phyloP scores from a whole-genome alignment of 2,888 invertebrate species.

The Perizoma affinitatum region DNA sequence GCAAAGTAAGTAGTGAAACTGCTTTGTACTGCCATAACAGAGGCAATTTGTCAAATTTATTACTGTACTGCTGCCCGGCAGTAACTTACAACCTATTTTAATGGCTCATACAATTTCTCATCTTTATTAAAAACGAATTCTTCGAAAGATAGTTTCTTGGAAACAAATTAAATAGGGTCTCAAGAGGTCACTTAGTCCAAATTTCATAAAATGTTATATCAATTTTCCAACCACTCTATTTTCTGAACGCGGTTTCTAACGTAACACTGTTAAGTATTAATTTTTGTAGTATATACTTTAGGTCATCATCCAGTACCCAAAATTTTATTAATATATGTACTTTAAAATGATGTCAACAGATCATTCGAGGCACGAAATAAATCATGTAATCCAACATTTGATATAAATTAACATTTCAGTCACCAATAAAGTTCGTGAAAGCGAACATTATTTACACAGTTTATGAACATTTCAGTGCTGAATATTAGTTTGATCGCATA shows the following conservation, averaged over 20 bases:
- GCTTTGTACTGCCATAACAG: conserved; percentile 56
- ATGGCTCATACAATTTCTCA: conserved; percentile 46
- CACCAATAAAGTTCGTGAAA: conserved; percentile 10
- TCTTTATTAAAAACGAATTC: conserved; percentile 43
- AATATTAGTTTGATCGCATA: conserved; percentile 26
- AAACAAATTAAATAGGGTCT: conserved; percentile 1
- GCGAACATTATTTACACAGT: conserved; percentile 17
- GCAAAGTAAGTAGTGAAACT: conserved; percentile 52
- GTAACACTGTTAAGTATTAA: not conserved
- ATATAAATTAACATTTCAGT: conserved; percentile 7
- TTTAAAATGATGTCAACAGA: not conserved
- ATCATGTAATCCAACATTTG: conserved; percentile 11
- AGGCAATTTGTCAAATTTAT: conserved; percentile 59
- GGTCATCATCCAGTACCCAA: no score
- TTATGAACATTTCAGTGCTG: conserved; percentile 27
- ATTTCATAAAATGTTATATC: conserved; percentile 1
- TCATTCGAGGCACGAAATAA: conserved; percentile 1
- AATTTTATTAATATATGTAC: no score
- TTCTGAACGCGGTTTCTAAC: not conserved
- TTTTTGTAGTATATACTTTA: no score
- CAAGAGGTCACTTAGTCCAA: not conserved
- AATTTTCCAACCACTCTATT: not conserved
- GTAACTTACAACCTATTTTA: conserved; percentile 53
- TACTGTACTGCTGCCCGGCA: conserved; percentile 47
- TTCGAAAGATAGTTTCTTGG: conserved; percentile 19